phyloP scores from a whole-genome alignment of 2,888 invertebrate genomes.

The Meteorus colon region DNA sequence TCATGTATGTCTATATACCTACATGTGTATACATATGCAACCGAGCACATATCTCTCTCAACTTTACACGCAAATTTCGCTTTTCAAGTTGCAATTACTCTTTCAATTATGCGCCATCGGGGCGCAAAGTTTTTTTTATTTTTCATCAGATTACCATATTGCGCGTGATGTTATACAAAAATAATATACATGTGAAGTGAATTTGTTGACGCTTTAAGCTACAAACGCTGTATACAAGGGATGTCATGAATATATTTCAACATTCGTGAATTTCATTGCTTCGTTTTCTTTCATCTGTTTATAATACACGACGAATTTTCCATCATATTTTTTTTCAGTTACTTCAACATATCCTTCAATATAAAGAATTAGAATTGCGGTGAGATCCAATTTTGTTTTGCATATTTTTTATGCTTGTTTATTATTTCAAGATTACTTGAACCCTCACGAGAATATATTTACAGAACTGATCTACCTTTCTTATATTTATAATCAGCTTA shows the following conservation, averaged over 20 bases:
- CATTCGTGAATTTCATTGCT: neutral
- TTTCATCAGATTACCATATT: conserved; percentile 32
- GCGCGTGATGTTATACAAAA: conserved; percentile 7
- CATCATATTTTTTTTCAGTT: too few species aligned
- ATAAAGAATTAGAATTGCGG: too few species aligned
- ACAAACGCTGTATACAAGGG: neutral
- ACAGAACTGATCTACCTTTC: too few species aligned
- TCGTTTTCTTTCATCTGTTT: neutral
- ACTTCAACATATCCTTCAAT: too few species aligned
- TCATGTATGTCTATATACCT: conserved; percentile 8
- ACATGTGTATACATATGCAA: neutral
- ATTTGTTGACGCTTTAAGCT: conserved; percentile 2
- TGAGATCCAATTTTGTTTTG: too few species aligned
- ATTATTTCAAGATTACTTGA: too few species aligned
- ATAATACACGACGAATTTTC: neutral
- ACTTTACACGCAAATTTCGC: conserved; percentile 42
- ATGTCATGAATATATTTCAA: conserved; percentile 4
- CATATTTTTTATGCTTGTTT: too few species aligned
- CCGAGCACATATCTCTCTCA: conserved; percentile 10
- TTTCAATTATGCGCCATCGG: conserved; percentile 47
- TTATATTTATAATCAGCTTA: too few species aligned
- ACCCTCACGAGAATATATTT: too few species aligned
- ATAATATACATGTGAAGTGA: neutral
- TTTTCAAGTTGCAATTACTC: conserved; percentile 46
- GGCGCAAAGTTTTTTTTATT: conserved; percentile 31